Evolutionary conservation across 2,888 invertebrate species (phyloP).

Genomic region (Dugesia japonica): DNA sequence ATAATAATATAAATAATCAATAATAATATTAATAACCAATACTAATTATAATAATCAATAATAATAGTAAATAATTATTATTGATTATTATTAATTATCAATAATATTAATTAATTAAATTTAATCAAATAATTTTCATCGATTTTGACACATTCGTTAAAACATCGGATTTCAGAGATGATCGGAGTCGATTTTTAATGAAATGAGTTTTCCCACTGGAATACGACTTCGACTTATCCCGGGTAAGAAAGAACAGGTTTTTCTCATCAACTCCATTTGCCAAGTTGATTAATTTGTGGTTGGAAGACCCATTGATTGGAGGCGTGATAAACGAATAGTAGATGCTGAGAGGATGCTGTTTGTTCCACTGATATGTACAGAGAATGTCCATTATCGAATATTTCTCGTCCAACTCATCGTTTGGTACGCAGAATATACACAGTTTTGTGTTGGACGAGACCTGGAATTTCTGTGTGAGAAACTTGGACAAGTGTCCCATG

Average conservation of each 20-base stretch:
- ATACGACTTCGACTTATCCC: not conserved
- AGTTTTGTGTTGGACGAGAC: not conserved
- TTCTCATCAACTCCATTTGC: not conserved
- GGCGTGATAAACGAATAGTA: not conserved
- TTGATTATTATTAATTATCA: too few species aligned
- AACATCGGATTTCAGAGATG: not conserved
- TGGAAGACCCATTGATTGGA: not conserved
- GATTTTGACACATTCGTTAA: not conserved
- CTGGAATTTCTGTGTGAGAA: conserved; percentile 5
- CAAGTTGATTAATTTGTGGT: not conserved
- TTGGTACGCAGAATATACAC: not conserved
- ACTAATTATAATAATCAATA: too few species aligned
- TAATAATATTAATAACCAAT: too few species aligned
- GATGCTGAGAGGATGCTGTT: not conserved
- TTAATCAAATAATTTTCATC: not conserved
- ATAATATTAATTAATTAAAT: too few species aligned
- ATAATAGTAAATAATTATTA: too few species aligned
- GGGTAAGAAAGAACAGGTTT: not conserved
- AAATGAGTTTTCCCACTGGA: not conserved
- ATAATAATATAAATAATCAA: too few species aligned
- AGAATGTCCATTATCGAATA: not conserved
- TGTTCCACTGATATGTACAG: not conserved
- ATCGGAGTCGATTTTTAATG: not conserved
- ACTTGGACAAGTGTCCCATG: not conserved
- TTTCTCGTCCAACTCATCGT: not conserved